Percentiles rank a stretch among this genome's conserved stretches.
Conservation (phyloP, 2,797 vertebrate species). For the Taeniopygia guttata region DNA sequence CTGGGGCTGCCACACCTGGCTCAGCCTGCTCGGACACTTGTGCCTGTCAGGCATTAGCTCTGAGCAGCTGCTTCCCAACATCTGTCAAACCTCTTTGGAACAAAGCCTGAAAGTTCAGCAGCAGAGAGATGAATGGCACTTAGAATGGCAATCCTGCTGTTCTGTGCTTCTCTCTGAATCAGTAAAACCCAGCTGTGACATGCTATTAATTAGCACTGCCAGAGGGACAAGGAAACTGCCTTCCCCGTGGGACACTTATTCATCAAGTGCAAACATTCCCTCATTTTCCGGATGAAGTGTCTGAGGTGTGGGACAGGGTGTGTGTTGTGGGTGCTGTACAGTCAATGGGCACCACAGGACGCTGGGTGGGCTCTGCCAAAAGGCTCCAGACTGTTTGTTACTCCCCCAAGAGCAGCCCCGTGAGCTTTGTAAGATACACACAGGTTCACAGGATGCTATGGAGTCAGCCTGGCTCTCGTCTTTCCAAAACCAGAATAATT, state of each 20-base stretch:
- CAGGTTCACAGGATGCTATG: not conserved
- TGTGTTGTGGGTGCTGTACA: not conserved
- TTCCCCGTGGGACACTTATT: fast-evolving
- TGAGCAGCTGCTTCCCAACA: not conserved
- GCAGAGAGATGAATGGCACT: not conserved
- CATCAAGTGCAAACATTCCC: not conserved
- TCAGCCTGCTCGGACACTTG: not conserved
- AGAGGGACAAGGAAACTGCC: not conserved
- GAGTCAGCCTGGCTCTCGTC: not conserved
- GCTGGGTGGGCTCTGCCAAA: not conserved
- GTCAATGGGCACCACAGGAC: not conserved
- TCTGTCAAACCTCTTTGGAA: not conserved
- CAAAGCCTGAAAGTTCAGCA: not conserved
- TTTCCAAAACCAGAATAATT: not conserved
- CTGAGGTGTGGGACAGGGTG: not conserved
- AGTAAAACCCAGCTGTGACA: not conserved
- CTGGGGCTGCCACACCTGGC: not conserved
- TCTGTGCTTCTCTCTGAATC: not conserved
- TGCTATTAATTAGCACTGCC: not conserved
- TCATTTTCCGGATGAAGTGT: not conserved
- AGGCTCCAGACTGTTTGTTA: not conserved
- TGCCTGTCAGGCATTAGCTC: not conserved
- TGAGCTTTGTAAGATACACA: not conserved
- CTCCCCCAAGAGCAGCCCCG: not conserved
- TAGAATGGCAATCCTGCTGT: not conserved